Base-by-base conservation (phyloP, 2,797 vertebrate genomes). In the Phalanger gymnotis region DNA sequence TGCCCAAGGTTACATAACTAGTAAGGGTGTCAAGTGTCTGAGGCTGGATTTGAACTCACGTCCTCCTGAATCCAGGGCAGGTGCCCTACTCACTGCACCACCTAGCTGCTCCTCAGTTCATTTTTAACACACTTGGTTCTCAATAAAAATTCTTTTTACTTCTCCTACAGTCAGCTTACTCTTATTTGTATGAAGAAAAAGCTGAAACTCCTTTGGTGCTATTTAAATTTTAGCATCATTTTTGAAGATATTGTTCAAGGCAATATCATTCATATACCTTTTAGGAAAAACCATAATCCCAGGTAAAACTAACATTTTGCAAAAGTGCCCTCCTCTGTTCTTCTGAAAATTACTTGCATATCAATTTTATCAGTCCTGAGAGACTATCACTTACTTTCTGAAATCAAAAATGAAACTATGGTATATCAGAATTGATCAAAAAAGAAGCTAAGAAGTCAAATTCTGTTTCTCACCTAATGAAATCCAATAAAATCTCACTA, bases 381-480 rank as follows among this genome's bases (percentile, higher is more conserved):
- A 81, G 90, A 91, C 10, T 54, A 54, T 9, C 53, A 54, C 25
- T 90, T n/a, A 90, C 90, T n/a, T 95, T 93, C 94, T 55, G 94
- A 96, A 96, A 94, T 94, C 10, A 94, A 96, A 92, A 93, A 87
- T 56, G 19, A 58, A 91, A 94, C 53, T 14, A 4, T 4, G 53
- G 4, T 58, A 56, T 34, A 93, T 93, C 51, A 96, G 40, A 93
- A 34, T 30, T 92, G 3, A 90, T 91, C 58, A 92, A 90, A 93
- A 73, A 66, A 66, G 5, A 47, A 66, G n/a, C 6, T 93, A 51
- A 54, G 27, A 94, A 94, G 6, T 90, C 54, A 57, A 61, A 51
- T 30, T 92, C 54, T 66, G 16, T 96, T 92, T 54, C 47, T 54
- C 52, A 93, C 90, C 31, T 92, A 54, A 66, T 91, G 93, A 95